These are phyloP conservation scores for Dendropsophus ebraccatus DNA, from an alignment of 2,113 vertebrate genomes.

Conservation along the genomic window DNA sequence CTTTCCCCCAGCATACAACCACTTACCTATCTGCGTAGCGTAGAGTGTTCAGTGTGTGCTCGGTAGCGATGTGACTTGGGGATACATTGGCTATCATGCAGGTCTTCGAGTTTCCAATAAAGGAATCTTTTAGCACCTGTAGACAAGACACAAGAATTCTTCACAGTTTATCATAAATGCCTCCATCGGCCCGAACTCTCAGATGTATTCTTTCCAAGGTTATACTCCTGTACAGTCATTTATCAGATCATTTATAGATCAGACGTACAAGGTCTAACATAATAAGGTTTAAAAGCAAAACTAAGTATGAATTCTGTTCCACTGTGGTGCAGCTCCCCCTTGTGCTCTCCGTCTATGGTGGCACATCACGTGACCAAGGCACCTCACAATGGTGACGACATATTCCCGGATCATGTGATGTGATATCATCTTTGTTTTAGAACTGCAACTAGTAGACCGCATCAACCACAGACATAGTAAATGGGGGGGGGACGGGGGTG, in stretches of 20 bases:
- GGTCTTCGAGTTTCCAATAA: constrained; percentile 89
- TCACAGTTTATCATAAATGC: background rate
- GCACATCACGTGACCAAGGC: no score
- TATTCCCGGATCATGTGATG: no score
- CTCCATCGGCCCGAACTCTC: background rate
- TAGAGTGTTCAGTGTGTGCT: constrained; percentile 90
- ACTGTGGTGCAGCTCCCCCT: no score
- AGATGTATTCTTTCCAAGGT: no score
- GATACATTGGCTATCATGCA: constrained; percentile 95
- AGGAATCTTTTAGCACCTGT: constrained; percentile 92
- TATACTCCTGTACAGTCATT: background rate
- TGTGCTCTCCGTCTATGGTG: no score
- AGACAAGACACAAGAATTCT: background rate
- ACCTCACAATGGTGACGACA: no score
- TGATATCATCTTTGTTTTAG: no score
- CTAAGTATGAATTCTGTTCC: no score
- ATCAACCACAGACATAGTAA: no score
- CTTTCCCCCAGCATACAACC: background rate
- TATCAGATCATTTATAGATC: background rate
- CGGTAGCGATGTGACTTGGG: constrained; percentile 82
- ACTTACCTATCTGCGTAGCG: constrained; percentile 91
- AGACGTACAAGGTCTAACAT: no score
- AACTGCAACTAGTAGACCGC: background rate
- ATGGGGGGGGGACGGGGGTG: no score
- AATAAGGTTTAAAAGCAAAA: no score